Conservation (phyloP, 2,113 vertebrate species). For the Melospiza georgiana region DNA sequence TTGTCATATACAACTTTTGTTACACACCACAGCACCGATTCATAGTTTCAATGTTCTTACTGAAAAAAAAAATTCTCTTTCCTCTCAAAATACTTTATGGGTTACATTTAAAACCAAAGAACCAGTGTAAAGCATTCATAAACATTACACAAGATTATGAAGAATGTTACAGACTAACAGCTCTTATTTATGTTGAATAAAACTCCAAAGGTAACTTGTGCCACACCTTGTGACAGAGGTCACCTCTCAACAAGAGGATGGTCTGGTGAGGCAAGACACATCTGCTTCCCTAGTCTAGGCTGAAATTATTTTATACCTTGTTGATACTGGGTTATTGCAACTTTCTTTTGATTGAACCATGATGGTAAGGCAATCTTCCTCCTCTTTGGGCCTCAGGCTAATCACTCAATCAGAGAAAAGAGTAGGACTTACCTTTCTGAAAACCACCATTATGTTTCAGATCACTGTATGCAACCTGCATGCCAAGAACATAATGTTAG, state of each 20-base stretch:
- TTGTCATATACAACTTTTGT: not conserved
- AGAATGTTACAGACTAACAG: not conserved
- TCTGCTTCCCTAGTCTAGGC: not conserved
- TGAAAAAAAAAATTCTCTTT: not conserved
- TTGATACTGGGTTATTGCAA: not conserved
- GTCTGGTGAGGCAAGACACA: not conserved
- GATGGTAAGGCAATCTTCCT: not conserved
- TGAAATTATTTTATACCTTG: not conserved
- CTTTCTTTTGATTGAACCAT: not conserved
- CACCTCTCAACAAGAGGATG: not conserved
- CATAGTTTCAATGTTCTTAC: not conserved
- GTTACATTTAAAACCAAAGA: not conserved
- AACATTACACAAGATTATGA: not conserved
- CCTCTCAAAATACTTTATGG: not conserved
- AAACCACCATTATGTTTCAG: constrained; percentile 65
- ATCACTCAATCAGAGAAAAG: not conserved
- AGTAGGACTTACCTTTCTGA: constrained; percentile 62
- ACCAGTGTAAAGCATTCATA: not conserved
- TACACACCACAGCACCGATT: not conserved
- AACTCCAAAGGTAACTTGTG: not conserved
- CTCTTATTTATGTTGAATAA: not conserved
- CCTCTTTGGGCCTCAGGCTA: not conserved
- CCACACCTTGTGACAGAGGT: constrained; percentile 48
- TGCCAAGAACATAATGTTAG: not conserved
- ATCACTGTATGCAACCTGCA: constrained; percentile 39